These are phyloP conservation scores for Scomberomorus guttatus DNA, from an alignment of 2,797 vertebrate species.

Conservation along the genomic window DNA sequence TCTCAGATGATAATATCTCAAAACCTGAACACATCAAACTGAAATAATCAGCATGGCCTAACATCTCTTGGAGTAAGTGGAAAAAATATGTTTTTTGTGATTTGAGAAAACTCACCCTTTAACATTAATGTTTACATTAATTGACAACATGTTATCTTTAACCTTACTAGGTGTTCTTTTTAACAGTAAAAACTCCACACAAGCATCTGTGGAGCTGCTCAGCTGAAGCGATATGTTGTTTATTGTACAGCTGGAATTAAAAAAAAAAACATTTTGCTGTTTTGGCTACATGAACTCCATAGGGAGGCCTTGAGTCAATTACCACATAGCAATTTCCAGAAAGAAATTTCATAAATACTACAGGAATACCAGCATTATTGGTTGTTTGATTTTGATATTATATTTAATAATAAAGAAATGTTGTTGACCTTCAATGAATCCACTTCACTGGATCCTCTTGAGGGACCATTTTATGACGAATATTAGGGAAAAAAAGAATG, in stretches of 20 bases:
- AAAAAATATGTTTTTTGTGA: no score
- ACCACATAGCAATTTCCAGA: background rate
- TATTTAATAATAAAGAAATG: conserved; percentile 24
- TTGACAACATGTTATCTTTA: background rate
- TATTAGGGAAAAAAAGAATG: conserved; percentile 8
- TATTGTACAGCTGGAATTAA: background rate
- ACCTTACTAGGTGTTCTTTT: no score
- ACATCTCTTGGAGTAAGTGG: no score
- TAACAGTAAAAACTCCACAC: no score
- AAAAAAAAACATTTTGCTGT: background rate
- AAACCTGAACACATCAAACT: background rate
- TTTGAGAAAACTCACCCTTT: background rate
- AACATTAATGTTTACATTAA: background rate
- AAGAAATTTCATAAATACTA: conserved; percentile 11
- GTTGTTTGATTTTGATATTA: conserved; percentile 21
- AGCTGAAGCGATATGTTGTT: background rate
- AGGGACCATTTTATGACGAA: background rate
- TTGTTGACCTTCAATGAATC: conserved; percentile 31
- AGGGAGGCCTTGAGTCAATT: conserved; percentile 16
- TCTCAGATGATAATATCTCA: background rate
- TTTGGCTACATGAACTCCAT: background rate
- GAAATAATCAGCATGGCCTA: background rate
- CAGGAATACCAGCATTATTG: background rate
- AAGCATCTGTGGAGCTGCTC: background rate
- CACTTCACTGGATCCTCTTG: conserved; percentile 13